These are phyloP conservation scores for Calephelis virginiensis DNA, from an alignment of 1,140 invertebrate species.

Conservation along the genomic window DNA sequence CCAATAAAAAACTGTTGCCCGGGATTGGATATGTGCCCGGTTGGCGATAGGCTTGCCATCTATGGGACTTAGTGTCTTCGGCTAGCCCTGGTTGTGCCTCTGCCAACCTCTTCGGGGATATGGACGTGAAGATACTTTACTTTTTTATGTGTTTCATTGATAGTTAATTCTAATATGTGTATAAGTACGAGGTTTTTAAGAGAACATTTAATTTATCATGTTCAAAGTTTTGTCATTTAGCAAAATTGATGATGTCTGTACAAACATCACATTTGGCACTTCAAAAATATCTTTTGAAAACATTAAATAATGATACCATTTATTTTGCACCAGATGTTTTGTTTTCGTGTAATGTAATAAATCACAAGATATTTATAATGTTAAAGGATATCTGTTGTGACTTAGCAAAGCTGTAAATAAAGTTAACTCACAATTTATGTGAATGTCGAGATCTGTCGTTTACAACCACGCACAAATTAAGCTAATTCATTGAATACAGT, in stretches of 20 bases:
- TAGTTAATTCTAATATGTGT: neutral
- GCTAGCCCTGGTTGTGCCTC: too few species aligned
- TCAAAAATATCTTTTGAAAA: constrained; percentile 7
- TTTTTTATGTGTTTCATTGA: too few species aligned
- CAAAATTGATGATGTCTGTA: neutral
- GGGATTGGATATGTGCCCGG: too few species aligned
- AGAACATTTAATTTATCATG: neutral
- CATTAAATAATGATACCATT: constrained; percentile 16
- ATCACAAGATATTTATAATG: constrained; percentile 29
- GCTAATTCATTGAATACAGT: constrained; percentile 19
- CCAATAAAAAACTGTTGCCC: too few species aligned
- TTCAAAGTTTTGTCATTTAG: constrained; percentile 10
- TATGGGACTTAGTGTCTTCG: too few species aligned
- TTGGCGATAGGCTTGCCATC: too few species aligned
- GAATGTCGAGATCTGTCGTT: constrained; percentile 26
- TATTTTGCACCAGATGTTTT: constrained; percentile 17
- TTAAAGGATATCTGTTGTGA: constrained; percentile 35
- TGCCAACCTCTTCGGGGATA: too few species aligned
- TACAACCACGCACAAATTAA: constrained; percentile 21
- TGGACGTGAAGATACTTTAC: too few species aligned
- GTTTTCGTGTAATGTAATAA: constrained; percentile 9
- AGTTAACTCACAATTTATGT: constrained; percentile 30
- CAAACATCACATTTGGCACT: neutral
- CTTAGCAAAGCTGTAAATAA: constrained; percentile 38
- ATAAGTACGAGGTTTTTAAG: neutral